Percentiles rank a stretch among this genome's conserved stretches.
Conservation (phyloP, 2,113 vertebrate genomes). For the Neofelis nebulosa region DNA sequence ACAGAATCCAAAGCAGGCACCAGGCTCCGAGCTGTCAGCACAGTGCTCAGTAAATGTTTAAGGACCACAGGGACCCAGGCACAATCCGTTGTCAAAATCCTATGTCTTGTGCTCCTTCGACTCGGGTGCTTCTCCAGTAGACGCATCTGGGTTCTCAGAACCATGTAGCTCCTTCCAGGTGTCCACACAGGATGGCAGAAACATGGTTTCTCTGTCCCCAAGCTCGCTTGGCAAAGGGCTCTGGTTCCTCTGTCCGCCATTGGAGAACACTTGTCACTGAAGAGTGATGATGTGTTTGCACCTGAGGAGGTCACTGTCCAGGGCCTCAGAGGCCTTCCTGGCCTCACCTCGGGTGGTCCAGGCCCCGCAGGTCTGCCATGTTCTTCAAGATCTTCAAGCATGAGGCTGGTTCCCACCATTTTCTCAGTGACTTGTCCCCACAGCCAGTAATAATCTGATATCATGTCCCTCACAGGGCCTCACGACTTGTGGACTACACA, state of each 20-base stretch:
- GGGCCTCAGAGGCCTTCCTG: neutral
- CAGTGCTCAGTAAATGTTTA: neutral
- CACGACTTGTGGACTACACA: accelerated
- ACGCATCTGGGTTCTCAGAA: neutral
- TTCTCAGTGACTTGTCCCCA: neutral
- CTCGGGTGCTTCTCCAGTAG: neutral
- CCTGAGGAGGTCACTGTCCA: neutral
- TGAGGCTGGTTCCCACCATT: neutral
- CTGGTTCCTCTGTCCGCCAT: accelerated
- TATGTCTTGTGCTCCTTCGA: neutral
- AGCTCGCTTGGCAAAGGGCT: neutral
- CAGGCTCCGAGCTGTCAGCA: too few relatives aligned
- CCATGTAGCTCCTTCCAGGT: neutral
- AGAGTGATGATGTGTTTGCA: neutral
- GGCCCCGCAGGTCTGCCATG: accelerated
- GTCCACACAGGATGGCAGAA: neutral
- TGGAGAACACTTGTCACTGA: neutral
- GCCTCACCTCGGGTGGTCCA: neutral
- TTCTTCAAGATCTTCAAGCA: neutral
- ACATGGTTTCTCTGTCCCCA: neutral
- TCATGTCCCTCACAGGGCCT: neutral
- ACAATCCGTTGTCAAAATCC: neutral
- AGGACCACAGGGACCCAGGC: neutral
- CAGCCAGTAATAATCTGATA: neutral
- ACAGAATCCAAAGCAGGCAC: too few relatives aligned